A percentile compares a stretch with the other conserved stretches of the same genome.
phyloP scores from a whole-genome alignment of 2,888 invertebrate genomes.

The Dryobotodes eremita region DNA sequence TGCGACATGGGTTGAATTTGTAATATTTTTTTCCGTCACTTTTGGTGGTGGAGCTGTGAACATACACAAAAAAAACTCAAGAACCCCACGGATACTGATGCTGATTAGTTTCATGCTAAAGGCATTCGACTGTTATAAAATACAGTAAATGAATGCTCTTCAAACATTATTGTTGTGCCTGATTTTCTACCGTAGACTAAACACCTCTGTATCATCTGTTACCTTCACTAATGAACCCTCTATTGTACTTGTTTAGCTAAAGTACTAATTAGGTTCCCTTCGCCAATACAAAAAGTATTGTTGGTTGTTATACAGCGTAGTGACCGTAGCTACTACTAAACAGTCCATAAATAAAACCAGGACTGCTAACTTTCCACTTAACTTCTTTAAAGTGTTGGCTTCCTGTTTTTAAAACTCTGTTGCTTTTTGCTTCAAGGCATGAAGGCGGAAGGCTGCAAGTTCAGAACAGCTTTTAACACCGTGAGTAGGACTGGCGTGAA shows the following conservation, averaged over 20 bases:
- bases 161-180: neutral
- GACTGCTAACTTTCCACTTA: conserved; percentile 88
- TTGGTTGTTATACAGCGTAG: conserved; percentile 63
- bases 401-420: conserved; percentile 87
- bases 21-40: conserved; percentile 25
- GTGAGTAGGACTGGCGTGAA: conserved; percentile 66
- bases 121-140: neutral
- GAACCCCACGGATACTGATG: neutral
- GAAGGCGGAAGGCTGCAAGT: conserved; percentile 85
- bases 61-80: neutral
- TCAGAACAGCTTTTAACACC: conserved; percentile 88
- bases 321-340: conserved; percentile 80
- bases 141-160: neutral
- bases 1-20: conserved; percentile 38
- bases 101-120: too few species aligned
- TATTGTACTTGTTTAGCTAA: neutral
- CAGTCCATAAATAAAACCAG: conserved; percentile 85
- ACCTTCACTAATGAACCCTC: neutral
- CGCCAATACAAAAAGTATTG: conserved; percentile 21
- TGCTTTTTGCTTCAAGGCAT: conserved; percentile 82
- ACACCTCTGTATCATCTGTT: neutral
- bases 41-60: conserved; percentile 12
- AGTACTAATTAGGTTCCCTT: neutral
- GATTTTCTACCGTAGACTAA: neutral
- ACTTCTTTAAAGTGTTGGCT: conserved; percentile 88